Percentiles rank a stretch among this genome's conserved stretches.
phyloP scores from a whole-genome alignment of 2,113 vertebrate genomes.

The Heterotilapia buettikoferi region DNA sequence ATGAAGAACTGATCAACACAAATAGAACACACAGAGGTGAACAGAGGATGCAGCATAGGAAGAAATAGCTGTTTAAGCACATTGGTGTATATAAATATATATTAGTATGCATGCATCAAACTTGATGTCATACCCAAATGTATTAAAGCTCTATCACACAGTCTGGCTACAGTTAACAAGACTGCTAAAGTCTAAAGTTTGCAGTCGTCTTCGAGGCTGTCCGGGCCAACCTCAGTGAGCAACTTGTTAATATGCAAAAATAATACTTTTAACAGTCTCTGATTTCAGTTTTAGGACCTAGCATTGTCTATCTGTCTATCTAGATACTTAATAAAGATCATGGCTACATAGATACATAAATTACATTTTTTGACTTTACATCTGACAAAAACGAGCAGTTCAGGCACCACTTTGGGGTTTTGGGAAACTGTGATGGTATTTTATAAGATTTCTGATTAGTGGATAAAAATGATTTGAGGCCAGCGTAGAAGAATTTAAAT shows the following conservation, averaged over 20 bases:
- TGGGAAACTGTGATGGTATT: background rate
- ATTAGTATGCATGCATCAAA: background rate
- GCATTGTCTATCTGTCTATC: background rate
- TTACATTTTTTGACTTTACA: background rate
- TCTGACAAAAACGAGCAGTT: background rate
- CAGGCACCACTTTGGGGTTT: background rate
- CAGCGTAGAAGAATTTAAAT: background rate
- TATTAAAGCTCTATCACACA: background rate
- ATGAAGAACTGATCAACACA: background rate
- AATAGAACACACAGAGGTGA: background rate
- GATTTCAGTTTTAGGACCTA: background rate
- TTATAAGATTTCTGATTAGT: background rate
- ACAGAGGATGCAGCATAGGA: background rate
- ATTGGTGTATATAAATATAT: background rate
- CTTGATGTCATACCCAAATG: background rate
- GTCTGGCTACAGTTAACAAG: background rate
- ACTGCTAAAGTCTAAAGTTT: background rate
- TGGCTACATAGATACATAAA: background rate
- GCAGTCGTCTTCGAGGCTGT: rapidly evolving
- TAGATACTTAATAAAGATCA: rapidly evolving
- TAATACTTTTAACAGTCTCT: background rate
- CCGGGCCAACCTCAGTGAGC: background rate
- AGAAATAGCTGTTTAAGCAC: background rate
- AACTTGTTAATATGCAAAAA: background rate
- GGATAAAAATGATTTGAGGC: background rate